These are phyloP conservation scores for Puffinus mauretanicus DNA, from an alignment of 2,113 vertebrate species.

Conservation along the genomic window DNA sequence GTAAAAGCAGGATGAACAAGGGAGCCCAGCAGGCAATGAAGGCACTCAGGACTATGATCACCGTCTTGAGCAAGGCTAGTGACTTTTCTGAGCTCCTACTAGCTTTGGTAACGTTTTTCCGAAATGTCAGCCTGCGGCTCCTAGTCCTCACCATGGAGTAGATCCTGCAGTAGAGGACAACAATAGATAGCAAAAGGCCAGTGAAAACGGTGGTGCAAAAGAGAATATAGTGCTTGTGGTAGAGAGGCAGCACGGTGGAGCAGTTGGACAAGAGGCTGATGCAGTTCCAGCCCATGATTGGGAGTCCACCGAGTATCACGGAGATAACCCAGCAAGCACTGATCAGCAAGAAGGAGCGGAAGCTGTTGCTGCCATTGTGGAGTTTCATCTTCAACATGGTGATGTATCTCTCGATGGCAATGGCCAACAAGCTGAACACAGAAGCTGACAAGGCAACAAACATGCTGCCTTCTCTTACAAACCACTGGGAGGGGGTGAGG, in stretches of 20 bases:
- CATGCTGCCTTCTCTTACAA: slow-evolving; percentile 94
- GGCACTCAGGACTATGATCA: slow-evolving; percentile 94
- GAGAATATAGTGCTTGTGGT: slow-evolving; percentile 97
- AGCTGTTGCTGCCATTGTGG: slow-evolving; percentile 91
- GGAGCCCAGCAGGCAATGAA: slow-evolving; percentile 98
- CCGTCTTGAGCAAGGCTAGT: slow-evolving; percentile 92
- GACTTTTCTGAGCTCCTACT: slow-evolving; percentile 94
- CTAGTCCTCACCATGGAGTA: slow-evolving; percentile 91
- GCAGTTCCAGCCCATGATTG: slow-evolving; percentile 98
- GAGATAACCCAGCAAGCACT: slow-evolving; percentile 94
- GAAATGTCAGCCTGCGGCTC: slow-evolving; percentile 90
- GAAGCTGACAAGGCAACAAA: slow-evolving; percentile 95
- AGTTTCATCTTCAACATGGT: slow-evolving; percentile 98
- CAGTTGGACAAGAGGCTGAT: slow-evolving; percentile 79
- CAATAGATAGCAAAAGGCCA: slow-evolving; percentile 89
- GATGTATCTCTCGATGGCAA: slow-evolving; percentile 95
- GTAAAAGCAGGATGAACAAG: slow-evolving; percentile 92
- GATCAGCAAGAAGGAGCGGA: slow-evolving; percentile 92
- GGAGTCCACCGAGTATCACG: slow-evolving; percentile 85
- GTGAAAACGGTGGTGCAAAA: slow-evolving; percentile 97
- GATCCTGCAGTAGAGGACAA: slow-evolving; percentile 93
- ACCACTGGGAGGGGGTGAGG: slow-evolving; percentile 92
- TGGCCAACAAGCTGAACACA: slow-evolving; percentile 94
- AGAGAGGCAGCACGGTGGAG: slow-evolving; percentile 94
- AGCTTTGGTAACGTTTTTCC: slow-evolving; percentile 85